Evolutionary conservation across 2,113 vertebrate species (phyloP), one percentile per base, ranked within the genome.

Genomic region (Gobius niger): DNA sequence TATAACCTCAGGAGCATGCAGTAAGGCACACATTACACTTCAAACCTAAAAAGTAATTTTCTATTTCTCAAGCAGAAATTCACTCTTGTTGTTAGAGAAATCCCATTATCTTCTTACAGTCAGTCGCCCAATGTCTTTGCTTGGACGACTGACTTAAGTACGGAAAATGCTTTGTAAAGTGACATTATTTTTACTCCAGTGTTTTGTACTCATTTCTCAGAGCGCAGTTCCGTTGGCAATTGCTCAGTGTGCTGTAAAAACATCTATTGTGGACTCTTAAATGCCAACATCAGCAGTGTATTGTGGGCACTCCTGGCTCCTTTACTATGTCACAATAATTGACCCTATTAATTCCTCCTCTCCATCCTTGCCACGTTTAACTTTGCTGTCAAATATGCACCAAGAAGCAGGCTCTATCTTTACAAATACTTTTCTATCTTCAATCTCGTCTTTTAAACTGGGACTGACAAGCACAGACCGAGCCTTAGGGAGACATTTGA

Each of bases 391-490:
- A 11, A 71, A 64, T 50, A 14, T 77, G 73, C 65, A 65, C 67
- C 63, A 41, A 53, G 64, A 85, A 52, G 16, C 73, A 62, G 50
- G 47, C 60, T 24, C 50, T 41, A 75, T 75, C 67, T 15, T 68
- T 64, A 56, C 0, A 10, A 44, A 47, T 9, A 75, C 51, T 80
- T 74, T 47, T 57, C 44, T 63, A 18, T 80, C 57, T 57, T 14
- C 69, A 44, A 7, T 65, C 61, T 68, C 62, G 11, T 42, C 6
- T 69, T 53, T 11, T 1, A 72, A 84, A 85, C 75, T 7, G 51
- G 52, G 62, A 68, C 62, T 81, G 83, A 89, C 81, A 82, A 60
- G 67, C 81, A 56, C 63, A 86, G 83, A 77, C 65, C 77, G 70
- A 66, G 68, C 72, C 70, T 70, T 73, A 73, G 51, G 67, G 70